Evolutionary conservation across 2,113 vertebrate species (phyloP).

Genomic region (Athene noctua): DNA sequence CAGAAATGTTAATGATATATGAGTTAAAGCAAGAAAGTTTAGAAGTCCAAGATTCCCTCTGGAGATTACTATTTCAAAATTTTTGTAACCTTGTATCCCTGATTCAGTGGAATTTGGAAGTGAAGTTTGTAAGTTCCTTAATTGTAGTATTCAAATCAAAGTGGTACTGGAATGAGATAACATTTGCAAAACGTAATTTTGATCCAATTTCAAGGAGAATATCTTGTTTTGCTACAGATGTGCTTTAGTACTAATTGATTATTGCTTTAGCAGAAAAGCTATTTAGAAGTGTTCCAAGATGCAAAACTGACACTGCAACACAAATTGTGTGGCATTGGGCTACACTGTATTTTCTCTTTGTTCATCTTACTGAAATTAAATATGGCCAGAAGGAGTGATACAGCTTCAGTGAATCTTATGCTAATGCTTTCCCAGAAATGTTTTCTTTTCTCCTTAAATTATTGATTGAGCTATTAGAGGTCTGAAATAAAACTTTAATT

Average conservation of each 20-base stretch:
- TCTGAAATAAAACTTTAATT: conserved; percentile 74
- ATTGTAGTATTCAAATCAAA: conserved; percentile 35
- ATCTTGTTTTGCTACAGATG: conserved; percentile 50
- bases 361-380: conserved; percentile 18
- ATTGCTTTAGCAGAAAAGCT: conserved; percentile 30
- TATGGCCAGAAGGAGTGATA: conserved; percentile 19
- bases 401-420: conserved; percentile 49
- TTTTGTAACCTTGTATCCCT: not conserved
- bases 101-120: not conserved
- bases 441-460: conserved; percentile 76
- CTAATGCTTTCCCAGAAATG: conserved; percentile 78
- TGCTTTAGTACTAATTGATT: conserved; percentile 58
- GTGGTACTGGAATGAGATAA: conserved; percentile 15
- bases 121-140: conserved; percentile 9
- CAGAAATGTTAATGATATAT: not conserved
- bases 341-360: not conserved
- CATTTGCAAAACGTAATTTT: conserved; percentile 56
- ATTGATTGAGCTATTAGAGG: conserved; percentile 74
- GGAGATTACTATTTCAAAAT: conserved; percentile 26
- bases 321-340: not conserved
- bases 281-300: conserved; percentile 34
- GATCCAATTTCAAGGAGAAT: conserved; percentile 54
- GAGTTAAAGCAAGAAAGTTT: conserved; percentile 27
- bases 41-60: conserved; percentile 1
- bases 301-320: not conserved